Evolutionary conservation across 2,113 vertebrate genomes (phyloP).

Genomic region (Saimiri boliviensis): DNA sequence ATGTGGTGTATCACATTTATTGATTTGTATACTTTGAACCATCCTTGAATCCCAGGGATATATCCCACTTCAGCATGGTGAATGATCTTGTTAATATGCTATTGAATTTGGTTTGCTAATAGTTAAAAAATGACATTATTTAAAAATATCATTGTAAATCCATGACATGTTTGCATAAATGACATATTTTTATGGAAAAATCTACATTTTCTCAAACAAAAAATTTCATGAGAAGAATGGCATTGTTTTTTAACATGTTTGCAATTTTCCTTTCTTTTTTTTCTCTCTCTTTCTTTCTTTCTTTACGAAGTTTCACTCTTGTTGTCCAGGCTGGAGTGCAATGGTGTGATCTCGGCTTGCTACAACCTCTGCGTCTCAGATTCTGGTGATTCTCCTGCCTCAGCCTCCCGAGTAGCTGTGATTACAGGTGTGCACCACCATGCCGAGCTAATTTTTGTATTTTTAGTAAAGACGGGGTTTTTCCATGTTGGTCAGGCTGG

Average conservation of each 20-base stretch:
- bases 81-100: neutral
- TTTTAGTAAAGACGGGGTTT: too few relatives aligned
- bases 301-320: too few relatives aligned
- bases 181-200: neutral
- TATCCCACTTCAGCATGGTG: neutral
- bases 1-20: neutral
- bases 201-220: constrained; percentile 9
- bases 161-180: neutral
- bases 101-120: neutral
- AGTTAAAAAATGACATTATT: neutral
- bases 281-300: too few relatives aligned
- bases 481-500: too few relatives aligned
- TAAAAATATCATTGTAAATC: neutral
- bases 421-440: too few relatives aligned
- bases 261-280: too few relatives aligned
- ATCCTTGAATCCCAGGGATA: neutral
- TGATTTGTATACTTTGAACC: neutral
- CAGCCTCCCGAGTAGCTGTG: too few relatives aligned
- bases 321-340: too few relatives aligned
- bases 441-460: too few relatives aligned
- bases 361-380: too few relatives aligned
- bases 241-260: neutral
- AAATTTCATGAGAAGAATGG: neutral
- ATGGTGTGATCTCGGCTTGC: too few relatives aligned
- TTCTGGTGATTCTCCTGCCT: too few relatives aligned